A percentile compares a stretch with the other conserved stretches of the same genome.
Conservation (phyloP, 2,888 invertebrate genomes). For the Muschampia plurimacula region DNA sequence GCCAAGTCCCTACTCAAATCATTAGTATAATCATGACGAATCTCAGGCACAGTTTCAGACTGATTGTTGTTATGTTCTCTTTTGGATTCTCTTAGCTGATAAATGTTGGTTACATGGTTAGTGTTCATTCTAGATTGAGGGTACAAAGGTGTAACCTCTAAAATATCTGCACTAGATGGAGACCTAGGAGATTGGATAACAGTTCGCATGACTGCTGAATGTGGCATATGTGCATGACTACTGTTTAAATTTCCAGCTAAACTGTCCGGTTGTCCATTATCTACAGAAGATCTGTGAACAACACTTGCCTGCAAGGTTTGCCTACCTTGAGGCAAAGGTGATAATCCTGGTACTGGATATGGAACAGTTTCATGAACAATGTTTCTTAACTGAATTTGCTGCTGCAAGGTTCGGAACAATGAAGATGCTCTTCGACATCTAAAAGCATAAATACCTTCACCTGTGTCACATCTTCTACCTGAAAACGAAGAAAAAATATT, state of each 20-base stretch:
- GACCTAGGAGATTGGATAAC: conserved; percentile 76
- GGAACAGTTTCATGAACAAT: conserved; percentile 70
- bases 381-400: conserved; percentile 90
- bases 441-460: conserved; percentile 97
- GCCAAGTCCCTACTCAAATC: conserved; percentile 78
- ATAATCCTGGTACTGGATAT: conserved; percentile 70
- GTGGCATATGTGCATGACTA: conserved; percentile 58
- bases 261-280: conserved; percentile 71
- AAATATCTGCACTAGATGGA: conserved; percentile 83
- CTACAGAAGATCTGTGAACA: conserved; percentile 75
- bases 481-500: conserved; percentile 51
- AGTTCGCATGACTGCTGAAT: conserved; percentile 54
- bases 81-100: conserved; percentile 84
- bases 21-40: conserved; percentile 73
- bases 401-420: conserved; percentile 94
- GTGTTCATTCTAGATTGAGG: conserved; percentile 68
- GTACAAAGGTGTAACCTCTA: conserved; percentile 83
- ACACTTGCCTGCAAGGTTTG: conserved; percentile 77
- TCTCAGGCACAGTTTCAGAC: conserved; percentile 58
- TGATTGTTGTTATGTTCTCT: conserved; percentile 82
- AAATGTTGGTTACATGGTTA: conserved; percentile 83
- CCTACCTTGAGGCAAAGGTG: conserved; percentile 69
- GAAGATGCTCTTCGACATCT: conserved; percentile 94
- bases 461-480: conserved; percentile 94
- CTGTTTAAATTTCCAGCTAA: conserved; percentile 55